Evolutionary conservation across 2,797 vertebrate species (phyloP), one percentile per base, ranked within the genome.

Genomic region (Steatocranus sp.): DNA sequence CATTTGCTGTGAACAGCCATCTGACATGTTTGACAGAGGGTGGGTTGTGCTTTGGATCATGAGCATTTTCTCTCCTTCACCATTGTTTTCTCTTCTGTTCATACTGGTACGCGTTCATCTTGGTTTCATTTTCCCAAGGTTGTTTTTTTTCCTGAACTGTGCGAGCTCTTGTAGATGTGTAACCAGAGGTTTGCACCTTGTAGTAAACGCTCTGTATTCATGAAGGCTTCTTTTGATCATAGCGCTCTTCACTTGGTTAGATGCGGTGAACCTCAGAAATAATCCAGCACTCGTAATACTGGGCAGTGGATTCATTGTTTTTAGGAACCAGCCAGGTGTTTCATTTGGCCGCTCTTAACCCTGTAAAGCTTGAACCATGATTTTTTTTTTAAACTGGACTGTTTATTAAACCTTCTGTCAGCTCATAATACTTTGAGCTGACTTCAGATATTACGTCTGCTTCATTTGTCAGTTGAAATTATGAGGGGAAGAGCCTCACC

Each of bases 401-500:
- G 25, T 54, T 54, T 54, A 54, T 54, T 15, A 27, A 56, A 58
- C 27, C 54, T 58, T 58, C 0, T 58, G 54, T 18, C 54, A 58
- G 54, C 27, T 32, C 27, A 18, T 11, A 27, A 27, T 41, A 18
- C 63, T 43, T 70, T 25, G 38, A 70, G 2, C 15, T 23, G 38
- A 27, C 20, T 70, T 43, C 38, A 68, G 6, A 11, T 68, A 17
- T 68, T 43, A 0, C 3, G 0, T 41, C 63, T 43, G 5, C 8
- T 68, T 68, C 8, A 68, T 43, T 68, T 25, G 20, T 43, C 36
- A 68, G 9, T 58, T 43, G 20, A 25, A 25, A 25, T 68, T 41
- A 43, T 25, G 20, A 43, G 38, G 38, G 38, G 23, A 41, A 25
- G 38, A 38, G 36, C 36, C 36, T 68, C 20, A 10, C 36, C 61